Percentiles rank a stretch among this genome's conserved stretches.
Evolutionary conservation across 2,797 vertebrate genomes (phyloP).

Genomic region (Intellagama lesueurii): DNA sequence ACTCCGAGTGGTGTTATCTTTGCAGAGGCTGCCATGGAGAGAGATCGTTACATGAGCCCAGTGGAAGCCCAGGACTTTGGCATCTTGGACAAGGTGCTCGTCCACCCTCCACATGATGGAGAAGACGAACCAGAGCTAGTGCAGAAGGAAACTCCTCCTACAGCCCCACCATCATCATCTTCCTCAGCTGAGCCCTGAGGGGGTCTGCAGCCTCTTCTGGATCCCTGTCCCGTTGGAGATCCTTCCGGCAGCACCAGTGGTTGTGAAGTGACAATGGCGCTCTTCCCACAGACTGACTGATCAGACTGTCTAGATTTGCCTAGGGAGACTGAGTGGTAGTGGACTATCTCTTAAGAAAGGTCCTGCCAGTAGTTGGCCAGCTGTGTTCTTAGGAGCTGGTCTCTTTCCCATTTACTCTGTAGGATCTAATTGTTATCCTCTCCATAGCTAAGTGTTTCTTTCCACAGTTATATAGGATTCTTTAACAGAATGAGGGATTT

Average conservation of each 20-base stretch:
- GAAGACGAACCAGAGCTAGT: slow-evolving; percentile 91
- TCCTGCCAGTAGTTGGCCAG: neutral
- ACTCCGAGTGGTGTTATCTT: neutral
- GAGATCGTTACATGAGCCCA: slow-evolving; percentile 95
- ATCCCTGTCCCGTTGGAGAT: neutral
- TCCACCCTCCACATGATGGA: slow-evolving; percentile 90
- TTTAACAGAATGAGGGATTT: slow-evolving; percentile 9
- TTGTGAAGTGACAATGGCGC: neutral
- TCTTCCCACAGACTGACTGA: neutral
- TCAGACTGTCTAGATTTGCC: neutral
- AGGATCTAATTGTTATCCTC: neutral
- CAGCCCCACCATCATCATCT: neutral
- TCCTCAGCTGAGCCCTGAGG: slow-evolving; percentile 42
- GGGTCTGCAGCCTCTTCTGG: neutral
- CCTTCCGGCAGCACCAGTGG: neutral
- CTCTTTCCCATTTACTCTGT: neutral
- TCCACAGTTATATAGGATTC: neutral
- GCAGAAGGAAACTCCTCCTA: slow-evolving; percentile 79
- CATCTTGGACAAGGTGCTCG: slow-evolving; percentile 90
- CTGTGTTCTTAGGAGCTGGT: neutral
- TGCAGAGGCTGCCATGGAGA: slow-evolving; percentile 88
- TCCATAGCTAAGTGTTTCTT: neutral
- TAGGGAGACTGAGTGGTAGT: neutral
- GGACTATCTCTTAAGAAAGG: neutral
- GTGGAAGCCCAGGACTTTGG: slow-evolving; percentile 95